A percentile compares a stretch with the other conserved stretches of the same genome.
Conservation (phyloP, 2,888 invertebrate species). For the Clanis bilineata region DNA sequence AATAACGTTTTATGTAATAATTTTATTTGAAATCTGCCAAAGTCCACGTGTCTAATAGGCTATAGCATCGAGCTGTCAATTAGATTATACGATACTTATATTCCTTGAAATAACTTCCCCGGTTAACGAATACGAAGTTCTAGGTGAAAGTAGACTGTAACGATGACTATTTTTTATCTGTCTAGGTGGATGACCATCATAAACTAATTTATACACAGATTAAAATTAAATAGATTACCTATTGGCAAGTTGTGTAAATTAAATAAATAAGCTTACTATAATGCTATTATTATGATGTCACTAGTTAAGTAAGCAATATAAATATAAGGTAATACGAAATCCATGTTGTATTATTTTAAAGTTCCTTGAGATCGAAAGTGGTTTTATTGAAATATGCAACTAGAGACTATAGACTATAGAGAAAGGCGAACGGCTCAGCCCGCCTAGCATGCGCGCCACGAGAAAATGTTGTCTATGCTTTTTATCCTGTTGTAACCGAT, state of each 20-base stretch:
- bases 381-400: not conserved
- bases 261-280: conserved; percentile 82
- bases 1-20: conserved; percentile 73
- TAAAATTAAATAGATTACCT: conserved; percentile 75
- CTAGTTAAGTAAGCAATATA: conserved; percentile 83
- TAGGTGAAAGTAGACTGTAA: conserved; percentile 77
- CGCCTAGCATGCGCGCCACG: no score
- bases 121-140: conserved; percentile 59
- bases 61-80: conserved; percentile 77
- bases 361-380: conserved; percentile 17
- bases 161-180: conserved; percentile 78
- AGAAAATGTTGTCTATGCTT: no score
- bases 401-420: no score
- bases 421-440: no score
- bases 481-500: no score
- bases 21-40: conserved; percentile 71
- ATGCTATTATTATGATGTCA: conserved; percentile 81
- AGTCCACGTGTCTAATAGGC: conserved; percentile 75
- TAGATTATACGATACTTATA: conserved; percentile 72
- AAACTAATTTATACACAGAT: conserved; percentile 80
- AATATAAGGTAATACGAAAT: conserved; percentile 76
- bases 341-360: conserved; percentile 54
- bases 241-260: conserved; percentile 81
- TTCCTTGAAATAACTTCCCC: conserved; percentile 75
- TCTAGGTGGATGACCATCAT: conserved; percentile 80